Conservation (phyloP, 2,797 vertebrate species). For the Hippoglossus hippoglossus region DNA sequence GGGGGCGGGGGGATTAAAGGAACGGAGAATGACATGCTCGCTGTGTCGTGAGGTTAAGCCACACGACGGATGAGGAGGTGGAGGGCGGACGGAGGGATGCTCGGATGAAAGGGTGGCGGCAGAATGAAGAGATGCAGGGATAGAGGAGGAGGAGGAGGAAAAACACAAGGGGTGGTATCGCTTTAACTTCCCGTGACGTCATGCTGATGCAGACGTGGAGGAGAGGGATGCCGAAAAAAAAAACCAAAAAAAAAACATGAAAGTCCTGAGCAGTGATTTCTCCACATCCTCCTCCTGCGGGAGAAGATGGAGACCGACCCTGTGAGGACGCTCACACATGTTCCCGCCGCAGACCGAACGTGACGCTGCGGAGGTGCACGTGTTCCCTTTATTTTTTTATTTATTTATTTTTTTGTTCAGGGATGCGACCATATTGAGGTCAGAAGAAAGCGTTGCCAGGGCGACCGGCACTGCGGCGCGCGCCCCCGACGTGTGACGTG, state of each 20-base stretch:
- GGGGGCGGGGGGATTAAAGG: constrained; percentile 28
- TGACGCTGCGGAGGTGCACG: constrained; percentile 4
- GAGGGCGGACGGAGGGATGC: not conserved
- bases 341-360: no score
- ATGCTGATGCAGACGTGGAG: constrained; percentile 80
- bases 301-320: constrained; percentile 15
- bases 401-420: constrained; percentile 16
- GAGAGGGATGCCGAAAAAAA: constrained; percentile 58
- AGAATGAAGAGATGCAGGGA: constrained; percentile 12
- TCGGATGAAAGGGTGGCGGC: not conserved
- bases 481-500: constrained; percentile 58
- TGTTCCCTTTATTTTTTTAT: not conserved
- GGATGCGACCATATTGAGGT: constrained; percentile 75
- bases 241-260: constrained; percentile 6
- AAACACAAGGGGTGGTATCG: constrained; percentile 56
- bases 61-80: constrained; percentile 25
- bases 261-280: constrained; percentile 47
- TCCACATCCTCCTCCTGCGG: constrained; percentile 18
- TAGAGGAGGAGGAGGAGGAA: not conserved
- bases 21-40: constrained; percentile 10
- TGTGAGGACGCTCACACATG: no score
- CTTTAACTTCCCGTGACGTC: constrained; percentile 86
- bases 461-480: constrained; percentile 78
- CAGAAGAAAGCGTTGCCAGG: constrained; percentile 82
- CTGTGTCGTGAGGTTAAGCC: constrained; percentile 20